These are phyloP conservation scores for Holacanthus passer DNA, from an alignment of 2,113 vertebrate species.

Conservation along the genomic window DNA sequence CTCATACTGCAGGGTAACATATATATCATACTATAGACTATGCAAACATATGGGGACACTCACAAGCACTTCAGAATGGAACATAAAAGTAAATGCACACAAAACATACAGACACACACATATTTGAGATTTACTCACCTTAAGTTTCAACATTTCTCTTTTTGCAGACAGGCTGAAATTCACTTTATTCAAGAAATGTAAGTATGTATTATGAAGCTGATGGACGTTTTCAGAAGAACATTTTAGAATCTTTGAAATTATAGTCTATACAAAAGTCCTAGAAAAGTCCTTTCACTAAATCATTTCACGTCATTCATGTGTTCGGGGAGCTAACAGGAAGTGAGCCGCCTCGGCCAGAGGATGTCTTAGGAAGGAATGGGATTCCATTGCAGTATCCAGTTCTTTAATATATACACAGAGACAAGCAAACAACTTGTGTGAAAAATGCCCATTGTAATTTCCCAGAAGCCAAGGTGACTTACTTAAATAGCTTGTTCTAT, in stretches of 20 bases:
- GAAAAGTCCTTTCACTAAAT: not conserved
- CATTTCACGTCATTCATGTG: not conserved
- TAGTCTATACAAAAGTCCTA: not conserved
- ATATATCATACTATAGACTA: constrained; percentile 29
- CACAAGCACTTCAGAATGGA: not conserved
- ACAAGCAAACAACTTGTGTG: not conserved
- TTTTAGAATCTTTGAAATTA: not conserved
- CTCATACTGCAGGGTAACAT: not conserved
- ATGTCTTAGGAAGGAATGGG: not conserved
- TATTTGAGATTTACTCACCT: not conserved
- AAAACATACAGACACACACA: not conserved
- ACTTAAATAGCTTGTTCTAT: not conserved
- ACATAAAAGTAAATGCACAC: constrained; percentile 14
- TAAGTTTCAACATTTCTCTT: not conserved
- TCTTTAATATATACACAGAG: not conserved
- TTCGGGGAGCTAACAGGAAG: too few relatives aligned
- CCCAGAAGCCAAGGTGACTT: not conserved
- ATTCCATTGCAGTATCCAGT: not conserved
- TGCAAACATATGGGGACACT: constrained; percentile 23
- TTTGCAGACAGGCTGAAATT: not conserved
- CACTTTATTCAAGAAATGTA: not conserved
- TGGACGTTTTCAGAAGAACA: not conserved
- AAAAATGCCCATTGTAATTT: not conserved
- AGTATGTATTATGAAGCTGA: not conserved
- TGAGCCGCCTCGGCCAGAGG: not conserved